A percentile compares a stretch with the other conserved stretches of the same genome.
These are phyloP conservation scores for Psephotus haematonotus DNA, from an alignment of 2,113 vertebrate species.

Conservation along the genomic window DNA sequence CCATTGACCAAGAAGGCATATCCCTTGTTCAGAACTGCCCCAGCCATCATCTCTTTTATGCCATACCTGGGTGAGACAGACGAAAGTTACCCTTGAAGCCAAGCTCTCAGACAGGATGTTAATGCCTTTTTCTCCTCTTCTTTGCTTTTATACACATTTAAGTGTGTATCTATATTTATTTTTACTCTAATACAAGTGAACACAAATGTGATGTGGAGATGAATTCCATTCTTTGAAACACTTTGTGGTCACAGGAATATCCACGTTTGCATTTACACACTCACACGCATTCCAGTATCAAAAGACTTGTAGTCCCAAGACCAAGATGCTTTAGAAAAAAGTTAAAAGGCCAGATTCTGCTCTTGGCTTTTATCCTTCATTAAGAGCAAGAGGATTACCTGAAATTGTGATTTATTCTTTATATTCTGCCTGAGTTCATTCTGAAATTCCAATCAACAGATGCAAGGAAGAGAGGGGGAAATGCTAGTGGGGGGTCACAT, in stretches of 20 bases:
- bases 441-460: constrained; percentile 53
- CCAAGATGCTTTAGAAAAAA: constrained; percentile 48
- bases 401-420: constrained; percentile 44
- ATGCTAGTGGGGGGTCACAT: not conserved
- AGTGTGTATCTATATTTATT: not conserved
- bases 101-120: not conserved
- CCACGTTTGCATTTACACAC: not conserved
- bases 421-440: constrained; percentile 65
- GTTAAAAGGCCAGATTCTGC: constrained; percentile 57
- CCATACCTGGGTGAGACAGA: not conserved
- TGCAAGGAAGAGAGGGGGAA: constrained; percentile 18
- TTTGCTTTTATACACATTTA: not conserved
- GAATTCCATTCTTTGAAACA: constrained; percentile 35
- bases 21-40: not conserved
- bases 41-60: not conserved
- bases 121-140: not conserved
- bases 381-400: constrained; percentile 62
- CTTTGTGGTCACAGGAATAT: constrained; percentile 31
- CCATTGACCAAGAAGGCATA: not conserved
- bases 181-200: constrained; percentile 41
- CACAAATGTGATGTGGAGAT: constrained; percentile 41
- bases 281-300: constrained; percentile 22
- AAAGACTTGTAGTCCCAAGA: constrained; percentile 12
- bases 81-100: not conserved
- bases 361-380: constrained; percentile 67